Percentiles rank a stretch among this genome's conserved stretches.
phyloP scores from a whole-genome alignment of 2,113 vertebrate genomes.

The Nycticryphes semicollaris region DNA sequence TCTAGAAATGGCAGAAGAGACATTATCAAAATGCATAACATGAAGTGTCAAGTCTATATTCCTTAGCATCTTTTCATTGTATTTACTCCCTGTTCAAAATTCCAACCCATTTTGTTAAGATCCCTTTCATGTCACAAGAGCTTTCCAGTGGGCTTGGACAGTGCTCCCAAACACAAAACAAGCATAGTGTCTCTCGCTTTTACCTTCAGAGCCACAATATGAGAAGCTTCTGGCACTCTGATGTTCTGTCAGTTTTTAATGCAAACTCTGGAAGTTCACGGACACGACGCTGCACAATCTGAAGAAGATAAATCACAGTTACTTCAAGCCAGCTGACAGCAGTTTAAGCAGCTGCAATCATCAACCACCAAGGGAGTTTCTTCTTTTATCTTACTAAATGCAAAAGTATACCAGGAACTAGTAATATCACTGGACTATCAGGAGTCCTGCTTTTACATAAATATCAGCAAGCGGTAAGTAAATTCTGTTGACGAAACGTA shows the following conservation, averaged over 20 bases:
- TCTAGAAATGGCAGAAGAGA: background rate
- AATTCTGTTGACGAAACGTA: slow-evolving; percentile 97
- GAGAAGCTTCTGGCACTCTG: slow-evolving; percentile 40
- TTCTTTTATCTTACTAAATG: slow-evolving; percentile 94
- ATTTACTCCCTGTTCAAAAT: background rate
- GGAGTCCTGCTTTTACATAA: slow-evolving; percentile 88
- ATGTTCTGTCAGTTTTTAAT: slow-evolving; percentile 74
- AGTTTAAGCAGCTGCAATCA: slow-evolving; percentile 97
- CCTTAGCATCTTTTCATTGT: background rate
- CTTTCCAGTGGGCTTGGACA: background rate
- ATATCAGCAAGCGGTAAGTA: slow-evolving; percentile 94
- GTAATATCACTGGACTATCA: slow-evolving; percentile 87
- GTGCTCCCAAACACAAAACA: background rate
- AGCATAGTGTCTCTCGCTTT: background rate
- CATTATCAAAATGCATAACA: background rate
- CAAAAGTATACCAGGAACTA: slow-evolving; percentile 82
- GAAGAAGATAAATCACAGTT: slow-evolving; percentile 99
- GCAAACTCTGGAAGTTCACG: slow-evolving; percentile 79
- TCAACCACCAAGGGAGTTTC: slow-evolving; percentile 87
- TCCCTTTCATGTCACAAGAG: background rate
- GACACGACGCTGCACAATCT: slow-evolving; percentile 82
- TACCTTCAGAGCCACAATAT: slow-evolving; percentile 7
- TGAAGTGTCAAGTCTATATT: background rate
- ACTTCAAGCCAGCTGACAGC: slow-evolving; percentile 93
- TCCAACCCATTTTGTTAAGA: background rate